Conservation (phyloP, 23 tunicate species). For the Diplosoma virens region DNA sequence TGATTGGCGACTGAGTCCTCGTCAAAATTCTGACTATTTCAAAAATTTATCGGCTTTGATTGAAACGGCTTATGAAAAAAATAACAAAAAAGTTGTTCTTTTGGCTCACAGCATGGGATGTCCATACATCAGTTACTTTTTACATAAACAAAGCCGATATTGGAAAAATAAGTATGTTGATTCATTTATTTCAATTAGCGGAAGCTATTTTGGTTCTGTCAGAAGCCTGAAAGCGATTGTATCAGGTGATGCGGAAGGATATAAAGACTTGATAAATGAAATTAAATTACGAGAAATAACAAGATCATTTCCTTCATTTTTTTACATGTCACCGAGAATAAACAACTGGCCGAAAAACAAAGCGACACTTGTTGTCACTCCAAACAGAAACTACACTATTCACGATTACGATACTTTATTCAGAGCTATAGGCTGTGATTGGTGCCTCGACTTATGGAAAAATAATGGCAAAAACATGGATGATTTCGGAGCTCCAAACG, state of each 20-base stretch:
- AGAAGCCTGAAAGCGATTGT: slow-evolving; percentile 68
- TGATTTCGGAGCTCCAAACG: slow-evolving; percentile 48
- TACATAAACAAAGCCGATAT: slow-evolving; percentile 23
- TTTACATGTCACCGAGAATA: slow-evolving; percentile 62
- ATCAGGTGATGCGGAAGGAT: slow-evolving; percentile 93
- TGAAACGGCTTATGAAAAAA: slow-evolving; percentile 56
- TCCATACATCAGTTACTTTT: slow-evolving; percentile 44
- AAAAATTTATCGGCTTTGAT: slow-evolving; percentile 49
- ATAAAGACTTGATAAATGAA: slow-evolving; percentile 42
- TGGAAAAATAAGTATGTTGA: slow-evolving; percentile 90
- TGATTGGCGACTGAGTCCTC: slow-evolving; percentile 81
- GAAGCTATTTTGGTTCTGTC: slow-evolving; percentile 67
- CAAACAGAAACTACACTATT: slow-evolving; percentile 67
- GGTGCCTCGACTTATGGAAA: slow-evolving; percentile 59
- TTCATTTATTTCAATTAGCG: slow-evolving; percentile 61
- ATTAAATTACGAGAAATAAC: slow-evolving; percentile 46
- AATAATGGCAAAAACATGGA: slow-evolving; percentile 44
- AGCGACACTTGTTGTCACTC: slow-evolving; percentile 49
- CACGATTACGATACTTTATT: slow-evolving; percentile 57
- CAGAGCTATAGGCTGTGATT: slow-evolving; percentile 55
- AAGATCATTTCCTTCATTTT: slow-evolving; percentile 58
- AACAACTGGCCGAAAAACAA: slow-evolving; percentile 84
- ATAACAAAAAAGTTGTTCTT: slow-evolving; percentile 75
- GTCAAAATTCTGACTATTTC: slow-evolving; percentile 36
- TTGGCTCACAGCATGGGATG: slow-evolving; percentile 93